phyloP scores from a whole-genome alignment of 2,888 invertebrate genomes.

The Oscheius myriophilus region DNA sequence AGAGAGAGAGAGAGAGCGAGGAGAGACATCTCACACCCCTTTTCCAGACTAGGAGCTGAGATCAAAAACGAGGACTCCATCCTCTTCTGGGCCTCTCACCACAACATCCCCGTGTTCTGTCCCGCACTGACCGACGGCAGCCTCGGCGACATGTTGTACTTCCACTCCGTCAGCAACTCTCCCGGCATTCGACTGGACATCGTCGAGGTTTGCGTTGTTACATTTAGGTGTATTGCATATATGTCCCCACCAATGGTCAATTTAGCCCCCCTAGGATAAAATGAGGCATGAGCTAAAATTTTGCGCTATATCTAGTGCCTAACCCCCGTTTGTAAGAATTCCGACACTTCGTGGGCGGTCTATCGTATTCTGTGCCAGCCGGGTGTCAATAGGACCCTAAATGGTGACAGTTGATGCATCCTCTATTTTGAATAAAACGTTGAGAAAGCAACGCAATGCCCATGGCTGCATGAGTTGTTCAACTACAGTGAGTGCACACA shows the following conservation, averaged over 20 bases:
- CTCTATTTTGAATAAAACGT: too few species aligned
- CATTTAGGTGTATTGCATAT: too few species aligned
- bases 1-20: neutral
- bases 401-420: too few species aligned
- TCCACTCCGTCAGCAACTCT: conserved; percentile 87
- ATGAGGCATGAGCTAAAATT: too few species aligned
- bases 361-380: too few species aligned
- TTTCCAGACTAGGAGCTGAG: conserved; percentile 82
- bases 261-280: too few species aligned
- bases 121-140: conserved; percentile 94
- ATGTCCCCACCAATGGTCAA: too few species aligned
- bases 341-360: neutral
- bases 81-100: conserved; percentile 73
- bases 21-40: neutral
- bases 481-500: too few species aligned
- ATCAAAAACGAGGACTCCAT: conserved; percentile 91
- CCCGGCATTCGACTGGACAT: conserved; percentile 93
- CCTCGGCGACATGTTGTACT: conserved; percentile 97
- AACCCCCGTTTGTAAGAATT: neutral
- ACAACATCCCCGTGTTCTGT: conserved; percentile 95
- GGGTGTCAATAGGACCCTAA: too few species aligned
- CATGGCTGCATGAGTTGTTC: too few species aligned
- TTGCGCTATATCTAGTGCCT: too few species aligned
- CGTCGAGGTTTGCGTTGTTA: conserved; percentile 77
- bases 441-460: too few species aligned